Evolutionary conservation across 2,113 vertebrate genomes (phyloP).

Genomic region (Bubalus kerabau): DNA sequence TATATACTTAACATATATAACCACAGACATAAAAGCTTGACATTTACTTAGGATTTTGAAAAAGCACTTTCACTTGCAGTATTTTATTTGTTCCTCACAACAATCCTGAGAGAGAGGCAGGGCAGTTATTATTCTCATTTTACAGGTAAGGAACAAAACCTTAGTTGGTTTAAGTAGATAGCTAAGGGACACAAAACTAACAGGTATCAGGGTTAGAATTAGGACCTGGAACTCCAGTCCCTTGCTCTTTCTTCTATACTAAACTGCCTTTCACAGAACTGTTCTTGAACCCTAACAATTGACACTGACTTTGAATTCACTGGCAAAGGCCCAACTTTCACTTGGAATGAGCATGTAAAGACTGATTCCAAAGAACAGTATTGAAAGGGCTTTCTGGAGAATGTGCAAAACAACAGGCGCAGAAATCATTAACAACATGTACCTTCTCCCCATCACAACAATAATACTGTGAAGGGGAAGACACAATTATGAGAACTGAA

Average conservation of each 20-base stretch:
- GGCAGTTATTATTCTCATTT: background rate
- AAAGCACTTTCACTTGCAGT: background rate
- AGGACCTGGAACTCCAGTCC: background rate
- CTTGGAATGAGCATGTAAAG: background rate
- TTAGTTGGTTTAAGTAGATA: conserved; percentile 2
- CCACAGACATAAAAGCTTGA: background rate
- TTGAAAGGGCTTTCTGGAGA: conserved; percentile 34
- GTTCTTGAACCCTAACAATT: background rate
- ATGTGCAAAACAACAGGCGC: background rate
- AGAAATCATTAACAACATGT: conserved; percentile 13
- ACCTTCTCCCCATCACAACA: background rate
- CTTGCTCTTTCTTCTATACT: background rate
- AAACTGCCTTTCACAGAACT: background rate
- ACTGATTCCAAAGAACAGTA: background rate
- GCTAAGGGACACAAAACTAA: background rate
- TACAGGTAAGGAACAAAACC: background rate
- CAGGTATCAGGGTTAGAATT: background rate
- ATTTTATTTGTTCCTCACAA: background rate
- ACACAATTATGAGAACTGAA: background rate
- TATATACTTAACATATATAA: background rate
- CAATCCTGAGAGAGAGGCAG: background rate
- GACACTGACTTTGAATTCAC: background rate
- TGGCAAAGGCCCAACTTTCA: background rate
- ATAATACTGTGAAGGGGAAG: background rate
- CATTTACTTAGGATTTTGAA: background rate